These are phyloP conservation scores for Laticauda laticaudata DNA, from an alignment of 2,113 vertebrate species.

Conservation along the genomic window DNA sequence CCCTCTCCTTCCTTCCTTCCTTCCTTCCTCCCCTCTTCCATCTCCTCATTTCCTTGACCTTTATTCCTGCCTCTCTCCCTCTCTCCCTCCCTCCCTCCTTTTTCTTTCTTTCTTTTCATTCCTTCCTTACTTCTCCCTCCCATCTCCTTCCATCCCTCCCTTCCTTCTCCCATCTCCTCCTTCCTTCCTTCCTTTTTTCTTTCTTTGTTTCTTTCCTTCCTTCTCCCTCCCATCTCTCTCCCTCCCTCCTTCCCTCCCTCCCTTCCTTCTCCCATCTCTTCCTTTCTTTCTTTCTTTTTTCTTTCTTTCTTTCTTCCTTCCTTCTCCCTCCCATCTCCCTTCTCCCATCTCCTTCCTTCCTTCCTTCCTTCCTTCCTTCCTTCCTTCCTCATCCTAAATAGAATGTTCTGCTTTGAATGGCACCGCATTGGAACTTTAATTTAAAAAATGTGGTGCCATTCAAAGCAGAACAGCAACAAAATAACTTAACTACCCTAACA, in stretches of 20 bases:
- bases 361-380: too few species aligned
- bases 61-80: too few species aligned
- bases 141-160: not conserved
- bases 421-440: too few species aligned
- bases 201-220: too few species aligned
- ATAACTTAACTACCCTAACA: not conserved
- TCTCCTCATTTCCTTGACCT: not conserved
- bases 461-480: not conserved
- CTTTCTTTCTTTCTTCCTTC: not conserved
- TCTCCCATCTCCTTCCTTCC: too few species aligned
- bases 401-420: too few species aligned
- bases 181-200: too few species aligned
- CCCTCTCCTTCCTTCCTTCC: too few species aligned
- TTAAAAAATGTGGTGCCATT: not conserved
- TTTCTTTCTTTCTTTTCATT: not conserved
- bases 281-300: too few species aligned
- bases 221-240: too few species aligned
- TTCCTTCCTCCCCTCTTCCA: not conserved
- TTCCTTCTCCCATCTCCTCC: too few species aligned
- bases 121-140: not conserved
- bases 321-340: too few species aligned
- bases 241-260: not conserved
- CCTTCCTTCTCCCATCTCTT: not conserved
- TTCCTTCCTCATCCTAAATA: not conserved
- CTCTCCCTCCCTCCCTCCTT: not conserved